A percentile compares a stretch with the other conserved stretches of the same genome.
Evolutionary conservation across 2,888 invertebrate species (phyloP).

Genomic region (Eupithecia inturbata): DNA sequence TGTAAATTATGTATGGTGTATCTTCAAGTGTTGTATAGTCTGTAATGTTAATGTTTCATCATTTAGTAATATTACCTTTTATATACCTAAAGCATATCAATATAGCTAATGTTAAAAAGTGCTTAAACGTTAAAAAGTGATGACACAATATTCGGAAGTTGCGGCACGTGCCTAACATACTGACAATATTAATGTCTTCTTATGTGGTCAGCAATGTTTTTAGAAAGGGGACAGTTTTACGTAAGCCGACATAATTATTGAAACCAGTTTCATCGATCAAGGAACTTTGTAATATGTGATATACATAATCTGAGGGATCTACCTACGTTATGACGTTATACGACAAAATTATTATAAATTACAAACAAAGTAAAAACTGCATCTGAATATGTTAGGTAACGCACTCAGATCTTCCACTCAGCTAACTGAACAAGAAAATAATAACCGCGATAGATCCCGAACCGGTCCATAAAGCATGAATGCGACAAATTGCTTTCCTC

Average conservation of each 20-base stretch:
- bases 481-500: conserved; percentile 31
- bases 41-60: no score
- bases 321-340: background rate
- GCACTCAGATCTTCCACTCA: background rate
- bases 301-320: background rate
- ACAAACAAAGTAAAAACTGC: background rate
- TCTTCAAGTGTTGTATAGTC: no score
- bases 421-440: no score
- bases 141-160: background rate
- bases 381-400: background rate
- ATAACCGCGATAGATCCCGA: background rate
- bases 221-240: conserved; percentile 40
- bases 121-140: background rate
- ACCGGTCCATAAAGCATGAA: conserved; percentile 6
- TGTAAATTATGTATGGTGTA: no score
- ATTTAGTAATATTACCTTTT: no score
- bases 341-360: background rate
- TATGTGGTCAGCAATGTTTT: conserved; percentile 11
- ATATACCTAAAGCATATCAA: no score
- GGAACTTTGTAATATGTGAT: conserved; percentile 16
- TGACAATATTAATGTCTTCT: background rate
- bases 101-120: no score
- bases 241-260: conserved; percentile 32
- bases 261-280: conserved; percentile 24
- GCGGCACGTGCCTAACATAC: background rate